phyloP scores from a whole-genome alignment of 2,797 vertebrate species.

The Gypaetus barbatus region DNA sequence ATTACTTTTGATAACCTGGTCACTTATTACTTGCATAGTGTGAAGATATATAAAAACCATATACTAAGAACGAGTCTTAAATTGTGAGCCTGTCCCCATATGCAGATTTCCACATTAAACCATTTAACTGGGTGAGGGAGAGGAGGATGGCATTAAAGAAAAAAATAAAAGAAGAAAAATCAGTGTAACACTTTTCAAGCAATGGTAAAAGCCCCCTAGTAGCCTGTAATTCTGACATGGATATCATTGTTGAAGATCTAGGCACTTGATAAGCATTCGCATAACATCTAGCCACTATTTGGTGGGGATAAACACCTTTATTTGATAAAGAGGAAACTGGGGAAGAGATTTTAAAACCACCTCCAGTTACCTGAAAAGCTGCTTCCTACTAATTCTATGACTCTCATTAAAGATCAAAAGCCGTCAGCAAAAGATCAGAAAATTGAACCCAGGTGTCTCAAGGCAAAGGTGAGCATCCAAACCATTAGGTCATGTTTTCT shows the following conservation, averaged over 20 bases:
- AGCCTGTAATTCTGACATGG: background rate
- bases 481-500: background rate
- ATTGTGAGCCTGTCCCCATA: background rate
- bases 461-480: background rate
- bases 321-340: background rate
- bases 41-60: background rate
- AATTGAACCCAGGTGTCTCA: background rate
- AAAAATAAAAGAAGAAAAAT: background rate
- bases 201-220: background rate
- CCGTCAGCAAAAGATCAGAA: background rate
- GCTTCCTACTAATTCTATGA: background rate
- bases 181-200: background rate
- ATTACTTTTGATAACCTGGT: background rate
- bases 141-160: background rate
- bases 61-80: background rate
- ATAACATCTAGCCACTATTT: background rate
- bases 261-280: background rate
- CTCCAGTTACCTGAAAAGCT: background rate
- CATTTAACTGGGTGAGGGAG: background rate
- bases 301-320: background rate
- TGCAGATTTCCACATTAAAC: background rate
- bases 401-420: background rate
- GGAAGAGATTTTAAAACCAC: background rate
- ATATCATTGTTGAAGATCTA: background rate
- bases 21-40: background rate